Base-by-base conservation (phyloP, 2,113 vertebrate species). In the Ibidorhyncha struthersii region DNA sequence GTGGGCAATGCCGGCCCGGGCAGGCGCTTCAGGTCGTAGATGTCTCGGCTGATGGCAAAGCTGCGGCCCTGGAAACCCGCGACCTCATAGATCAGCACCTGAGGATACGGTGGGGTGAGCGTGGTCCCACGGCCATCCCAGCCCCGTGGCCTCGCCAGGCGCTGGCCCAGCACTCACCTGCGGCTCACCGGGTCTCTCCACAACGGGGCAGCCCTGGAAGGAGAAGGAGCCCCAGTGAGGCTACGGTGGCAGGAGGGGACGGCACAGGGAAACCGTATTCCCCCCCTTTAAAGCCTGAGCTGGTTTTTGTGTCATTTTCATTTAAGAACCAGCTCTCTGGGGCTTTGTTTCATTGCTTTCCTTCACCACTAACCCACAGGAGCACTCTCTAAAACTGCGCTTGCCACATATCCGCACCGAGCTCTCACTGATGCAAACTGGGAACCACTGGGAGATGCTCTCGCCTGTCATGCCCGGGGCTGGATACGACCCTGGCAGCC, bases 21-120 rank as follows among this genome's bases (percentile, higher is more conserved):
- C 97, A 87, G 85, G 98, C 93, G 78, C 90, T 98, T 98, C 92
- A 99, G 98, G 93, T 99, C 98, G 2, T 98, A 99, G 94, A 98
- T 98, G 92, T 99, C 98, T 76, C 96, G 63, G 94, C 94, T 98
- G 67, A 99, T 94, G 95, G 98, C 98, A 88, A 99, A 98, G 34
- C 98, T 98, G 83, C 58, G 97, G 21, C 99, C 99, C n/a, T 97
- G 97, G 96, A 99, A 99, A 84, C 98, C 99, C 0, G 98, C 77
- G 8, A 98, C 98, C 45, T 99, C 99, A 2, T 98, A 99, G 77
- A 99, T 97, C 91, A 99, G 95, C 53, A 98, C 97, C 99, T 99
- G 91, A 26, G 56, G 79, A 81, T 58, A 25, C 1, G 2, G 61
- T 0, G 4, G 14, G 36, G n/a, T 49, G 71, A 69, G 82, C 7